Evolutionary conservation across 2,888 invertebrate species (phyloP), one percentile per base, ranked within the genome.

Genomic region (Dorcus parallelipipedus): DNA sequence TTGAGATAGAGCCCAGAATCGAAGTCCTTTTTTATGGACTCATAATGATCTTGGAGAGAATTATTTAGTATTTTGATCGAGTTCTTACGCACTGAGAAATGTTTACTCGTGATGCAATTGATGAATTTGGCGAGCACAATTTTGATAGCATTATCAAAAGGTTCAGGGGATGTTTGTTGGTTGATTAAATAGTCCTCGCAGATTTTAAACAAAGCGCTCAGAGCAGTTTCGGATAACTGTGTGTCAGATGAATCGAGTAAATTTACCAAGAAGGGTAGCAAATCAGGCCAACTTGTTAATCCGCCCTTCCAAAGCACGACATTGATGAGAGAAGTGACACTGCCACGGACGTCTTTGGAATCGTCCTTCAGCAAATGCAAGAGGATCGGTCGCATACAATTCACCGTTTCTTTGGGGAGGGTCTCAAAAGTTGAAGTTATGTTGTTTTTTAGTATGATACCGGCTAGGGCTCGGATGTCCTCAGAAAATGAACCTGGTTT

Each of bases 381-480:
- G 79, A 97, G 97, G 86, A 97, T 96, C 73, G 89, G 86, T 78
- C 96, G 96, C 66, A 99, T 94, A 75, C 95, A 96, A 73, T 91
- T 88, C 33, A 92, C 87, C 63, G 95, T 94, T 78, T 95, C 93
- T 2, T 89, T 86, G 65, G 94, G 86, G 77, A 97, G 90, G 73
- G 87, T 90, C 73, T 90, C 89, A 80, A 90, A 95, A 76, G 95
- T 92, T 55, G 91, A 88, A 75, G 93, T 89, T 54, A 99, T 92
- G 81, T 98, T 98, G 80, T 99, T 99, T 79, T 99, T 99, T 70
- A 99, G 83, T 71, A 99, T 94, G 64, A 99, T 84, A 64, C 97
- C 98, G 81, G 96, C 95, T 51, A 99, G 81, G 26, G 97, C 97
- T 71, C 99, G 87, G 58, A 96, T 95, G 58, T 97, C 93, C 77